Evolutionary conservation across 2,113 vertebrate genomes (phyloP).

Genomic region (Psilopogon haemacephalus): DNA sequence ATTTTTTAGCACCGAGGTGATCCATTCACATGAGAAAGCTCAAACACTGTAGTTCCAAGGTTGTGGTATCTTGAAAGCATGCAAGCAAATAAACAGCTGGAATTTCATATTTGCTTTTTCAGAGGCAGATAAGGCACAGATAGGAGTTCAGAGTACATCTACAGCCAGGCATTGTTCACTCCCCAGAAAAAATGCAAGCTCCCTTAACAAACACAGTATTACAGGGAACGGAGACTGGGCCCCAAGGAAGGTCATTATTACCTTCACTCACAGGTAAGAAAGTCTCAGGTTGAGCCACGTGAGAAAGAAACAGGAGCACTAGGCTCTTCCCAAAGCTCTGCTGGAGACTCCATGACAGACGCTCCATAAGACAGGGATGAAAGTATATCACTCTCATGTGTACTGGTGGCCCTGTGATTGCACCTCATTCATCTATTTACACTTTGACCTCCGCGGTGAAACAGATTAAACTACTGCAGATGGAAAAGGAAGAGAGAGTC

Average conservation of each 20-base stretch:
- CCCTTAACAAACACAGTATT: neutral
- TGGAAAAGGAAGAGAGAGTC: neutral
- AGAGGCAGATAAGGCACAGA: conserved; percentile 63
- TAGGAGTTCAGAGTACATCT: neutral
- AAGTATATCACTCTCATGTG: accelerated
- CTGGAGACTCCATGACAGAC: accelerated
- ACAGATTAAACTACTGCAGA: neutral
- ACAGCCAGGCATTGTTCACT: neutral
- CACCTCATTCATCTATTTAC: neutral
- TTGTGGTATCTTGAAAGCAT: conserved; percentile 49
- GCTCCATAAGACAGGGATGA: neutral
- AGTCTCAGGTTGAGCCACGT: neutral
- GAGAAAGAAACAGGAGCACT: neutral
- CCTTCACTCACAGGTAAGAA: neutral
- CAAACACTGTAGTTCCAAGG: conserved; percentile 1
- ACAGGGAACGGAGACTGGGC: neutral
- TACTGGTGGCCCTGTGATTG: neutral
- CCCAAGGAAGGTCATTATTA: neutral
- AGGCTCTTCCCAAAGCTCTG: neutral
- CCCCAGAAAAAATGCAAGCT: neutral
- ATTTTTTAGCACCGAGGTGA: neutral
- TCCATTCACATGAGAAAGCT: neutral
- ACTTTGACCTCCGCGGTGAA: neutral
- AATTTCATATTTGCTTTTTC: conserved; percentile 41
- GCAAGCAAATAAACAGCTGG: conserved; percentile 20